phyloP scores from a whole-genome alignment of 2,797 vertebrate genomes.

The Bradypodion ventrale region DNA sequence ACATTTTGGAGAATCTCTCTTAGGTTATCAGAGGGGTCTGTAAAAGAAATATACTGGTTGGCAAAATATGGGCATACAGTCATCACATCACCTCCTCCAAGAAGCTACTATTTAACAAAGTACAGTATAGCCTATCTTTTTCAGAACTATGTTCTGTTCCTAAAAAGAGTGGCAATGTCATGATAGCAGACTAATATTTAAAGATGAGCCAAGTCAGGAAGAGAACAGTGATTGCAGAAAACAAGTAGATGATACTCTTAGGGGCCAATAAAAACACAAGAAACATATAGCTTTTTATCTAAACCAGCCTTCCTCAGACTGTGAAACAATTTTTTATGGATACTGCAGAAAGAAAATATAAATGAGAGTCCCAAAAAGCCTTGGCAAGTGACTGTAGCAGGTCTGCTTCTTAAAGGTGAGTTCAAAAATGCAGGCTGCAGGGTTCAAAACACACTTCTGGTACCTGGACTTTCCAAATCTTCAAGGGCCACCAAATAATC shows the following conservation, averaged over 20 bases:
- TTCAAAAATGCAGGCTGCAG: too few species aligned
- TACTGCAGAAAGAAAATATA: too few species aligned
- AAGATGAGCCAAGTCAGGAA: not conserved
- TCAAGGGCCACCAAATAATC: too few species aligned
- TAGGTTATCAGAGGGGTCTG: constrained; percentile 96
- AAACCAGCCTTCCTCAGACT: not conserved
- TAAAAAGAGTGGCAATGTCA: not conserved
- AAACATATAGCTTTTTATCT: too few species aligned
- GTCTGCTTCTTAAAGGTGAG: too few species aligned
- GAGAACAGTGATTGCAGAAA: not conserved
- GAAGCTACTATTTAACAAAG: not conserved
- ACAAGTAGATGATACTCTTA: too few species aligned
- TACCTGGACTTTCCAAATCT: too few species aligned
- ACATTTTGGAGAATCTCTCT: constrained; percentile 99
- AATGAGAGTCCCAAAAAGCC: too few species aligned
- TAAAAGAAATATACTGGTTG: constrained; percentile 61
- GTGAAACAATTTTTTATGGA: too few species aligned
- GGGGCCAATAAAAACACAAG: too few species aligned
- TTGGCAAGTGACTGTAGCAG: too few species aligned
- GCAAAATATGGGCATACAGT: not conserved
- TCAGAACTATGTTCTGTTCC: not conserved
- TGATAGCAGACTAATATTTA: not conserved
- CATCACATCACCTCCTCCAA: not conserved
- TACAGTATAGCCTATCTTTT: not conserved
- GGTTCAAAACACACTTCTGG: too few species aligned